Evolutionary conservation across 2,888 invertebrate species (phyloP).

Genomic region (Pandemis corylana): DNA sequence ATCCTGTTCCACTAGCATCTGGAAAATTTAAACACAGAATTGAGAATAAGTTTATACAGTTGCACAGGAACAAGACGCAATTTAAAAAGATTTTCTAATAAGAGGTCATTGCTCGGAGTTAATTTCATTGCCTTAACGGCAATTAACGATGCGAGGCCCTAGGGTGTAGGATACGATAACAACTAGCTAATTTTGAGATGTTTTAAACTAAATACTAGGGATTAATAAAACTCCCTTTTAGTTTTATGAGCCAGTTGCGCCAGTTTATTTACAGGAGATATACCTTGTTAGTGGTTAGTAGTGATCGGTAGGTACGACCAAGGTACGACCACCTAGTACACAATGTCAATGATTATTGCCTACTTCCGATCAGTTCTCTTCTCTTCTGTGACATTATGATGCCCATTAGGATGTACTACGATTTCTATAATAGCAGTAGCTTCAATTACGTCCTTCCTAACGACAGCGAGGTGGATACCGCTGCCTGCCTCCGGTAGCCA

Average conservation of each 20-base stretch:
- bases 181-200: conserved; percentile 2
- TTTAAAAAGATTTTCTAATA: conserved; percentile 25
- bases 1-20: neutral
- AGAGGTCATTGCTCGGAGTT: conserved; percentile 31
- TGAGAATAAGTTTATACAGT: neutral
- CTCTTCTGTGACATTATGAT: conserved; percentile 17
- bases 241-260: neutral
- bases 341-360: conserved; percentile 24
- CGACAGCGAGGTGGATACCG: conserved; percentile 22
- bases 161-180: conserved; percentile 26
- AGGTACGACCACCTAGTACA: neutral
- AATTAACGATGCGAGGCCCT: conserved; percentile 39
- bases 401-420: conserved; percentile 21
- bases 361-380: conserved; percentile 21
- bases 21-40: neutral
- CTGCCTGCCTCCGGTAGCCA: conserved; percentile 20
- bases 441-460: conserved; percentile 37
- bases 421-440: conserved; percentile 38
- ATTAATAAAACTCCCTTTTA: neutral
- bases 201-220: neutral
- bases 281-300: neutral
- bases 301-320: neutral
- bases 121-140: conserved; percentile 32
- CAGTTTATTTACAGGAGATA: neutral
- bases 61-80: conserved; percentile 3